phyloP scores from a whole-genome alignment of 1,140 invertebrate genomes.

The Bombus huntii region DNA sequence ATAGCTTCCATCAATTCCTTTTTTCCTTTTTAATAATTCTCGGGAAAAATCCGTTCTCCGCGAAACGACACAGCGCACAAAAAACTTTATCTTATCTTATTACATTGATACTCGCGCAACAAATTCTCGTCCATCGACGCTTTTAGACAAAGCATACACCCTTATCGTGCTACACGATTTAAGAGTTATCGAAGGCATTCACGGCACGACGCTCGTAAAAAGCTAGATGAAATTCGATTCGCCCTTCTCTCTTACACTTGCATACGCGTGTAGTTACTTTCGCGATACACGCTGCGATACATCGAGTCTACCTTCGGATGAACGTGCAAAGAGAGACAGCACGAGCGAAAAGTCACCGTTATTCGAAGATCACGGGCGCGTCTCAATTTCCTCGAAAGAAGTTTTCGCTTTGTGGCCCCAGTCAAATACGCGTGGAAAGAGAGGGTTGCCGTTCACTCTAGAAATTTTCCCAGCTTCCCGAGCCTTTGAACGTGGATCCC shows the following conservation, averaged over 20 bases:
- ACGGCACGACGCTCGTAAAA: background rate
- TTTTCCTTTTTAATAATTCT: too few relatives aligned
- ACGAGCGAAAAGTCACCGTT: background rate
- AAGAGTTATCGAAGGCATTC: background rate
- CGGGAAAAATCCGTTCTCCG: too few relatives aligned
- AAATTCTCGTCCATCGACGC: background rate
- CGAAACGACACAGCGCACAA: background rate
- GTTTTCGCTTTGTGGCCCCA: conserved; percentile 22
- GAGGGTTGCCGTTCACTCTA: too few relatives aligned
- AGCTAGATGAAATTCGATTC: background rate
- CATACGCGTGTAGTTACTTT: background rate
- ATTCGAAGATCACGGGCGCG: conserved; percentile 33
- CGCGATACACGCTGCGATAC: too few relatives aligned
- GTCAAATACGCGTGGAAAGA: conserved; percentile 21
- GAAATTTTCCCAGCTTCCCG: background rate
- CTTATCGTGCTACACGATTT: background rate
- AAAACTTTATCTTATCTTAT: background rate
- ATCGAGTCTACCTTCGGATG: too few relatives aligned
- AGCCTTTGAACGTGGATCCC: conserved; percentile 33
- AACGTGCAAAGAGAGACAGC: background rate
- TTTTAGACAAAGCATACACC: background rate
- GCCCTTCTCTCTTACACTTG: background rate
- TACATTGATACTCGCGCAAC: background rate
- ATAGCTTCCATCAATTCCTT: too few relatives aligned
- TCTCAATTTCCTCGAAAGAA: conserved; percentile 29